Base-by-base conservation (phyloP, 2,113 vertebrate genomes). In the Vulpes lagopus region DNA sequence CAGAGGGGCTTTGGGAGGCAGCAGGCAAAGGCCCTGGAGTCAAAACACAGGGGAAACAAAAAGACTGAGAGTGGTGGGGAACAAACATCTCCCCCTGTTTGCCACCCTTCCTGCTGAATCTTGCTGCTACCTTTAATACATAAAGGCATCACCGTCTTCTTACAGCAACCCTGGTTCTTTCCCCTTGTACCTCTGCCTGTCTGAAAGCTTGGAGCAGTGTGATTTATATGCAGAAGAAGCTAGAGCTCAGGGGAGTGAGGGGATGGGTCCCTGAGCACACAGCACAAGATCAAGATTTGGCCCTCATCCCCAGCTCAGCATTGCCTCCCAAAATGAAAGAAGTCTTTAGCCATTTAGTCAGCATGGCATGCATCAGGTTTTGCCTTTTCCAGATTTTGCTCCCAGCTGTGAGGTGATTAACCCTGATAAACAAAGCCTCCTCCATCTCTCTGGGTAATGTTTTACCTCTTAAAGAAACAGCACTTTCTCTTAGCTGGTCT, bases 351-450 rank as follows among this genome's bases (percentile, higher is more conserved):
- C 82, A 3, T 0, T 0, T 64, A 59, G 65, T 14, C 73, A 22
- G 25, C 12, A 19, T 3, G 4, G 22, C 3, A 8, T 1, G 16
- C 43, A 2, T 16, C 49, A 25, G 15, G 1, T 4, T 1, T 1
- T 19, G 20, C 27, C 57, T n/a, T 59, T 38, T 49, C 32, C 2
- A 84, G 71, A 49, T 59, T 38, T 79, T 64, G 22, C 22, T 86
- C 51, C 19, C 7, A 43, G 64, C 49, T 38, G 20, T 5, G 62
- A 59, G 49, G 64, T 55, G 51, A 30, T 6, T 27, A 60, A 32
- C 49, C 20, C 71, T 43, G 49, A 22, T n/a, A 51, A 60, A 32
- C 23, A 49, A 79, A 74, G 71, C 27, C 27, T 16, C 11, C 14
- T 27, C 23, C 15, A 71, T 25, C 3, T 4, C 27, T 27, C 51